Base-by-base conservation (phyloP, 2,888 invertebrate genomes). In the Spatulosminthurus flaviceps region DNA sequence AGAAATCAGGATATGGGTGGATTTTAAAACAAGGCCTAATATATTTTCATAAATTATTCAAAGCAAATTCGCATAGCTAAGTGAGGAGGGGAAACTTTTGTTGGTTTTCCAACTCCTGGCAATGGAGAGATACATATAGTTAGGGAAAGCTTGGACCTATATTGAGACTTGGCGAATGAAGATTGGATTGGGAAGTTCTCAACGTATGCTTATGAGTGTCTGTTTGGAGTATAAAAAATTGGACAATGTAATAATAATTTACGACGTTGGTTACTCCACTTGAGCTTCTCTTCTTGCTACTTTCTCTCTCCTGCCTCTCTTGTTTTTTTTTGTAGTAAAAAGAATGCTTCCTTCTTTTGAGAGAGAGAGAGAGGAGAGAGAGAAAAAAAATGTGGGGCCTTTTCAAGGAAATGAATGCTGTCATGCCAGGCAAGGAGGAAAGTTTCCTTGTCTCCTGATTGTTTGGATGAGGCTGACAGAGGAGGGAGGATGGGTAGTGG, bases 341-440 rank as follows among this genome's bases (percentile, higher is more conserved):
- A 26, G 24, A 11, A 64, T 51, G 19, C 51, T 72, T 71, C 71
- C 71, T 41, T 71, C 71, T 4, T 72, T 72, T 51, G 4, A 34
- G 21, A n/a, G n/a, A n/a, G n/a, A n/a, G n/a, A n/a, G n/a, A n/a
- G n/a, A n/a, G n/a, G n/a, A n/a, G n/a, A n/a, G n/a, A n/a, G n/a
- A n/a, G n/a, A n/a, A n/a, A 22, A 72, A 72, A 72, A 34, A 72
- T n/a, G 64, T 11, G 24, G n/a, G n/a, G 34, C 21, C 26, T 72
- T 72, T 72, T 21, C 22, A 41, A 72, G 72, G 72, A 51, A 72
- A 72, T 72, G 72, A 72, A 43, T 72, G 41, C 72, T 72, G 72
- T 72, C 72, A 72, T 16, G 16, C 21, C 24, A 43, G 51, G 26
- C 51, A 51, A 51, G 9, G 16, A 22, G 22, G 70, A 70, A 70